These are phyloP conservation scores for Acanthisitta chloris DNA, from an alignment of 2,113 vertebrate genomes.

Conservation along the genomic window DNA sequence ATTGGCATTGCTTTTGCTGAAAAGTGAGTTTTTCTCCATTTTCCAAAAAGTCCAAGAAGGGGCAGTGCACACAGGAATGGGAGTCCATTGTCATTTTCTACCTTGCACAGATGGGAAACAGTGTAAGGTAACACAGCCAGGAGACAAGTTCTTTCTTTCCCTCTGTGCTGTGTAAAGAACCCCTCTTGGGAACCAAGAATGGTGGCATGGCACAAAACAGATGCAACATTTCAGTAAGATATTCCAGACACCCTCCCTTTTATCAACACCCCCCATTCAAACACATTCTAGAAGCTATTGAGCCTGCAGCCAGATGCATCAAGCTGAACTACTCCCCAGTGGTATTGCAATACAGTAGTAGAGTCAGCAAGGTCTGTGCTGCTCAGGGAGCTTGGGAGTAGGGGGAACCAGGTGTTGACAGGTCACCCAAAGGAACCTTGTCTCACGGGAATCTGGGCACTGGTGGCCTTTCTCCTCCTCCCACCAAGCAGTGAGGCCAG, in stretches of 20 bases:
- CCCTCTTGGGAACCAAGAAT: neutral
- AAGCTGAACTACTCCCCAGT: neutral
- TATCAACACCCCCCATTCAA: neutral
- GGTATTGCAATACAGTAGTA: neutral
- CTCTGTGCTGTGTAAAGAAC: neutral
- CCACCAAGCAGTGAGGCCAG: neutral
- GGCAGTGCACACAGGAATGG: neutral
- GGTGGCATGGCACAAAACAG: neutral
- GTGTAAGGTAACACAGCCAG: neutral
- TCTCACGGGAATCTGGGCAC: neutral
- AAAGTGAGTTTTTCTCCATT: neutral
- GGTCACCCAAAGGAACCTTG: neutral
- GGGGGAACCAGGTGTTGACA: neutral
- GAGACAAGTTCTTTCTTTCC: neutral
- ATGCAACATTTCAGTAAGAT: neutral
- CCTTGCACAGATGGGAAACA: neutral
- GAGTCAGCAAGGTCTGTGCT: neutral
- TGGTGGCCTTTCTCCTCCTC: neutral
- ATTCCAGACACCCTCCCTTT: neutral
- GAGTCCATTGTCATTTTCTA: neutral
- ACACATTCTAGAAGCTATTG: neutral
- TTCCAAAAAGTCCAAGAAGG: neutral
- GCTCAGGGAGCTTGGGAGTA: neutral
- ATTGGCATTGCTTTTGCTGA: neutral
- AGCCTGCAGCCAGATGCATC: neutral